These are phyloP conservation scores for Girardia tigrina DNA, from an alignment of 2,888 invertebrate genomes.

Conservation along the genomic window DNA sequence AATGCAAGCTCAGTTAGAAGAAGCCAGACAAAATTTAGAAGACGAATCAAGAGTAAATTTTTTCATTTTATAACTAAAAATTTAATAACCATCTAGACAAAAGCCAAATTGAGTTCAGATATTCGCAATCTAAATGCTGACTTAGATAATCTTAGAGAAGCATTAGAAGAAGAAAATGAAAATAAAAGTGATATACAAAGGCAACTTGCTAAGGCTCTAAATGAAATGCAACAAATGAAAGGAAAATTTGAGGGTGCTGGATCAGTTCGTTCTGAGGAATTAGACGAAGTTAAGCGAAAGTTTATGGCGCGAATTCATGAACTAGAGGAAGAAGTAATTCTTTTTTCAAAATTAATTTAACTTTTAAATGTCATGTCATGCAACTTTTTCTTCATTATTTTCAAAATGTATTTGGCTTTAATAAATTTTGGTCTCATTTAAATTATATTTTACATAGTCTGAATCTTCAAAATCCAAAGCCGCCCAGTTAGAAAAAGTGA, in stretches of 20 bases:
- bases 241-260: conserved; percentile 85
- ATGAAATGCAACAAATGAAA: conserved; percentile 90
- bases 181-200: conserved; percentile 86
- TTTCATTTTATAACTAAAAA: conserved; percentile 58
- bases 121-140: conserved; percentile 98
- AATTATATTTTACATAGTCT: background rate
- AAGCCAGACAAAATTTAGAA: conserved; percentile 89
- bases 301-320: conserved; percentile 31
- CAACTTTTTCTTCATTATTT: too few relatives aligned
- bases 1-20: conserved; percentile 85
- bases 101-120: conserved; percentile 56
- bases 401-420: too few relatives aligned
- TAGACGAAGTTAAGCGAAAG: conserved; percentile 53
- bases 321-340: background rate
- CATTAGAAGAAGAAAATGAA: conserved; percentile 91
- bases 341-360: too few relatives aligned
- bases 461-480: conserved; percentile 34
- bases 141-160: conserved; percentile 92
- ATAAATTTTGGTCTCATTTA: too few relatives aligned
- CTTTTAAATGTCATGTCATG: too few relatives aligned
- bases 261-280: conserved; percentile 47
- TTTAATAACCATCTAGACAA: conserved; percentile 58
- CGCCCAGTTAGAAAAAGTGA: conserved; percentile 71
- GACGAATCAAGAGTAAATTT: conserved; percentile 62
- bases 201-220: conserved; percentile 94